Evolutionary conservation across 2,888 invertebrate genomes (phyloP).

Genomic region (Xylota sylvarum): DNA sequence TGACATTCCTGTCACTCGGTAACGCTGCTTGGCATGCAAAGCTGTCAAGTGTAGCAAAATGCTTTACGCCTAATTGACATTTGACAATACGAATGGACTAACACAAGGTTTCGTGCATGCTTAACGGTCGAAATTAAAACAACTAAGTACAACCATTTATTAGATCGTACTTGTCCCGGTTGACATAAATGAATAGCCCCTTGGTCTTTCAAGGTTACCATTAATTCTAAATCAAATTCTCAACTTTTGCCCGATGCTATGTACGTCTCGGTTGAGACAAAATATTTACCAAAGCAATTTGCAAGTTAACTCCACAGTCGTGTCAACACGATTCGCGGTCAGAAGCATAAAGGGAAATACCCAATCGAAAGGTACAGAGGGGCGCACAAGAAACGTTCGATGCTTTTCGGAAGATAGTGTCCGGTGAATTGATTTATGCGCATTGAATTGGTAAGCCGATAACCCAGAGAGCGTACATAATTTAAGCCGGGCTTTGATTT

Average conservation of each 20-base stretch:
- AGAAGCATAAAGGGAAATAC: slow-evolving; percentile 43
- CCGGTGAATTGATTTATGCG: slow-evolving; percentile 59
- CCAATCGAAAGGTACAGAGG: slow-evolving; percentile 17
- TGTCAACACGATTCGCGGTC: slow-evolving; percentile 73
- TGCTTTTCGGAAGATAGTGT: slow-evolving; percentile 62
- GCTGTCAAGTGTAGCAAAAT: slow-evolving; percentile 58
- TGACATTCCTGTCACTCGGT: slow-evolving; percentile 14
- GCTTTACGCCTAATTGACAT: slow-evolving; percentile 53
- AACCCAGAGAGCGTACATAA: slow-evolving; percentile 24
- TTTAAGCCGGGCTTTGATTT: slow-evolving; percentile 57
- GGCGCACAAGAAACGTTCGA: slow-evolving; percentile 12
- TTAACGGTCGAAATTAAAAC: slow-evolving; percentile 42
- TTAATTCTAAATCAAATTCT: slow-evolving; percentile 24
- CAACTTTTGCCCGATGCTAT: slow-evolving; percentile 6
- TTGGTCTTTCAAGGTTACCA: slow-evolving; percentile 65
- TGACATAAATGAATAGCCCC: slow-evolving; percentile 36
- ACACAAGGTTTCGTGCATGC: slow-evolving; percentile 15
- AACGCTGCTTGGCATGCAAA: slow-evolving; percentile 33
- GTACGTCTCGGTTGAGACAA: background rate
- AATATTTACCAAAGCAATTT: slow-evolving; percentile 62
- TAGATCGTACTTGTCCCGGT: background rate
- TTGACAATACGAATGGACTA: slow-evolving; percentile 6
- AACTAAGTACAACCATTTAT: slow-evolving; percentile 38
- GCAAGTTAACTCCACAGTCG: slow-evolving; percentile 44
- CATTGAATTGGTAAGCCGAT: slow-evolving; percentile 29